These are phyloP conservation scores for Cyanoderma ruficeps DNA, from an alignment of 2,113 vertebrate genomes.

Conservation along the genomic window DNA sequence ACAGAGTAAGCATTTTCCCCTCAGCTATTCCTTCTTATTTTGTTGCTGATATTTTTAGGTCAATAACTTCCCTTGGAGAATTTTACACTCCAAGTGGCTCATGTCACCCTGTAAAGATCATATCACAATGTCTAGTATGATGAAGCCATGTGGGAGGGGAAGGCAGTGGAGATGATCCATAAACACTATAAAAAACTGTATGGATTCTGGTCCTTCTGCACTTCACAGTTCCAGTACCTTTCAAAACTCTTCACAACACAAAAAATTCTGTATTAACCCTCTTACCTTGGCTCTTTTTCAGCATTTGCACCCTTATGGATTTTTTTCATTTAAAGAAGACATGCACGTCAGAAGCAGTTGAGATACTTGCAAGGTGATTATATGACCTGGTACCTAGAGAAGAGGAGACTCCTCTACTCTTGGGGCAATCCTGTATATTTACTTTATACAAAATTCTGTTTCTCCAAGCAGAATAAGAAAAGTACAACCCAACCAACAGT, in stretches of 20 bases:
- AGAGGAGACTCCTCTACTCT: background rate
- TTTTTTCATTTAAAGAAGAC: background rate
- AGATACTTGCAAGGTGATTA: background rate
- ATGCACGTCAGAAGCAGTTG: background rate
- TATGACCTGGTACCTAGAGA: background rate
- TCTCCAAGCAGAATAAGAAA: background rate
- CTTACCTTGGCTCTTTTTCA: background rate
- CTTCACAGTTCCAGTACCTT: background rate
- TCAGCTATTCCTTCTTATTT: background rate
- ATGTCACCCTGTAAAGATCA: background rate
- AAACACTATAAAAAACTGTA: background rate
- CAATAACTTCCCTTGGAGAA: background rate
- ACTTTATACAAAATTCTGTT: background rate
- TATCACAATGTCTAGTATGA: background rate
- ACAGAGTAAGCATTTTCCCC: background rate
- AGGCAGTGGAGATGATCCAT: background rate
- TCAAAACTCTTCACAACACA: background rate
- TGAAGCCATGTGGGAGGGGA: background rate
- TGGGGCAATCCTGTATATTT: background rate
- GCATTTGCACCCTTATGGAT: background rate
- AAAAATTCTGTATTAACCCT: background rate
- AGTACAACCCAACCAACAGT: background rate
- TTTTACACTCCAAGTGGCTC: background rate
- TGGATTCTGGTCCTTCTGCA: background rate
- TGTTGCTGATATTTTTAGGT: conserved; percentile 6